Conservation (phyloP, 2,888 invertebrate species). For the Lysandra bellargus region DNA sequence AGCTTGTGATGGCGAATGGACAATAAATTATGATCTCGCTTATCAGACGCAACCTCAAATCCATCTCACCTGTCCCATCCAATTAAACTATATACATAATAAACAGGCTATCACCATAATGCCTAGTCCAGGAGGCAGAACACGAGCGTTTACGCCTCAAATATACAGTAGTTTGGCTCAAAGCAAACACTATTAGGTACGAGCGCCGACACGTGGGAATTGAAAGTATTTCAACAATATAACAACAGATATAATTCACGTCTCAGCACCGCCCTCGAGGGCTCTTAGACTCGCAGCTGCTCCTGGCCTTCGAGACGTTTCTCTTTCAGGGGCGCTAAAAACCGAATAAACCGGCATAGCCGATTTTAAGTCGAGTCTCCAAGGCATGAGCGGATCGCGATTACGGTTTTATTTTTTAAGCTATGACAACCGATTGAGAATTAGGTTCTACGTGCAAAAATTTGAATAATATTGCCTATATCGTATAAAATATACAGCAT, state of each 20-base stretch:
- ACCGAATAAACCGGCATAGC: conserved; percentile 69
- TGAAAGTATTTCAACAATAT: conserved; percentile 38
- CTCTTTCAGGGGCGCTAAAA: conserved; percentile 70
- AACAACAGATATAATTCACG: conserved; percentile 44
- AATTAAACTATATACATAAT: conserved; percentile 14
- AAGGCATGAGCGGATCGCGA: conserved; percentile 39
- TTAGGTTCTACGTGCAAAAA: too few relatives aligned
- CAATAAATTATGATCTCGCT: conserved; percentile 10
- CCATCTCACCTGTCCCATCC: conserved; percentile 17
- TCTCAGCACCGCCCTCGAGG: conserved; percentile 40
- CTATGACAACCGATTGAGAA: neutral
- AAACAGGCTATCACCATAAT: conserved; percentile 20
- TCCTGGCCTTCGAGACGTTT: conserved; percentile 50
- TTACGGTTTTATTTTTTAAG: neutral
- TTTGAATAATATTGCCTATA: neutral
- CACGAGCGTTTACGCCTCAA: conserved; percentile 9
- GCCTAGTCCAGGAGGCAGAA: conserved; percentile 20
- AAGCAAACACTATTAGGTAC: conserved; percentile 27
- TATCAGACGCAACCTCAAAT: conserved; percentile 6
- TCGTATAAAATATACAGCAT: neutral
- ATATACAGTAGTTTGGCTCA: conserved; percentile 20
- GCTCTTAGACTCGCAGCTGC: conserved; percentile 45
- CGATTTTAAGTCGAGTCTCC: conserved; percentile 54
- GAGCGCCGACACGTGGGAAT: conserved; percentile 36
- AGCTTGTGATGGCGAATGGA: neutral